These are phyloP conservation scores for Musca vetustissima DNA, from an alignment of 1,140 invertebrate genomes.

Conservation along the genomic window DNA sequence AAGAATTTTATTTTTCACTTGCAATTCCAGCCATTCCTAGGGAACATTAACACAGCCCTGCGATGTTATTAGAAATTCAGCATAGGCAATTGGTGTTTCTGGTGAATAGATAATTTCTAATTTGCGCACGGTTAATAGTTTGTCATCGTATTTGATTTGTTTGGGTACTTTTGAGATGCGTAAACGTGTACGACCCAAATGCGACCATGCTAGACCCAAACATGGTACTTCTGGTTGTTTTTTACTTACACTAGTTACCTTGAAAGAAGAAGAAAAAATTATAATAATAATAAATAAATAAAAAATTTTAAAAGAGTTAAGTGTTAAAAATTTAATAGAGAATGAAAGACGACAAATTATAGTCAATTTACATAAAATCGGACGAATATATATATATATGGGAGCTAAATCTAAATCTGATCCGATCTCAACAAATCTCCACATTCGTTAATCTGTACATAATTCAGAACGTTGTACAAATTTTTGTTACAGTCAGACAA, in stretches of 20 bases:
- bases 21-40: background rate
- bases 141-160: conserved; percentile 31
- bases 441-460: too few species aligned
- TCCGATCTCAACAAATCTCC: too few species aligned
- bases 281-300: too few species aligned
- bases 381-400: too few species aligned
- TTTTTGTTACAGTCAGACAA: too few species aligned
- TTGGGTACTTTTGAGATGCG: conserved; percentile 57
- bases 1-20: too few species aligned
- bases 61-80: conserved; percentile 48
- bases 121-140: conserved; percentile 38
- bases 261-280: conserved; percentile 41
- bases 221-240: conserved; percentile 57
- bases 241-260: conserved; percentile 47
- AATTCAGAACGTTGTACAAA: too few species aligned
- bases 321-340: too few species aligned
- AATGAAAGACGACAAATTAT: too few species aligned
- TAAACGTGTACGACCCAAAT: conserved; percentile 67
- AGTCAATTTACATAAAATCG: too few species aligned
- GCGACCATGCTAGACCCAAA: conserved; percentile 70
- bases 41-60: conserved; percentile 39
- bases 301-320: too few species aligned
- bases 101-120: conserved; percentile 56
- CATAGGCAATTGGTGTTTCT: conserved; percentile 48
- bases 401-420: too few species aligned